Percentiles rank a stretch among this genome's conserved stretches.
Evolutionary conservation across 2,797 vertebrate species (phyloP).

Genomic region (Macroramphosus scolopax): DNA sequence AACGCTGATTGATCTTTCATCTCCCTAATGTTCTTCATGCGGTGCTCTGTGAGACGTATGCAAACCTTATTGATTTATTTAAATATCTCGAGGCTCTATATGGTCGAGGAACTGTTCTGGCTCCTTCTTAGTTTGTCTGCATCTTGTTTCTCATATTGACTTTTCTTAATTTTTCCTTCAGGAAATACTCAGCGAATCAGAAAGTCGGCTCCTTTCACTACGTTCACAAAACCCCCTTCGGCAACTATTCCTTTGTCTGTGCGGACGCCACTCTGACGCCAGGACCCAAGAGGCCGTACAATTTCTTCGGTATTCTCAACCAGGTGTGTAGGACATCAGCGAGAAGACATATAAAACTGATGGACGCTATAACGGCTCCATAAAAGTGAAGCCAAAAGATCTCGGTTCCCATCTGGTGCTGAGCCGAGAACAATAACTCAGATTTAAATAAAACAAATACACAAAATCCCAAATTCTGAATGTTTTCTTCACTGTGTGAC

Average conservation of each 20-base stretch:
- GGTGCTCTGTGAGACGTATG: constrained; percentile 18
- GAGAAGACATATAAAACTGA: no score
- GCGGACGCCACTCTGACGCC: constrained; percentile 90
- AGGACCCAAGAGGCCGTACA: constrained; percentile 94
- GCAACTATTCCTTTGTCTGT: constrained; percentile 96
- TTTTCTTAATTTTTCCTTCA: constrained; percentile 45
- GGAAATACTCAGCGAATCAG: constrained; percentile 91
- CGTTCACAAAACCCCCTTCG: constrained; percentile 88
- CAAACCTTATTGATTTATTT: constrained; percentile 28
- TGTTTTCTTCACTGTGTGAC: constrained; percentile 3
- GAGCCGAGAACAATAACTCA: no score
- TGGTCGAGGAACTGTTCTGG: constrained; percentile 16
- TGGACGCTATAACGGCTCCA: no score
- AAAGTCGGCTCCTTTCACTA: constrained; percentile 94
- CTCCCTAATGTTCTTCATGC: constrained; percentile 19
- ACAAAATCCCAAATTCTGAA: background rate
- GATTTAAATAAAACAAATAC: no score
- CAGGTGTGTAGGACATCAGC: constrained; percentile 70
- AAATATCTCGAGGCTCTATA: constrained; percentile 15
- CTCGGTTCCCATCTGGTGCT: no score
- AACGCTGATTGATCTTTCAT: constrained; percentile 32
- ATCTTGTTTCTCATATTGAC: constrained; percentile 3
- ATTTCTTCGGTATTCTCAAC: constrained; percentile 95
- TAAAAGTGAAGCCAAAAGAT: no score
- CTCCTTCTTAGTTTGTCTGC: constrained; percentile 1